Base-by-base conservation (phyloP, 2,888 invertebrate genomes). In the Philopedon plagiatum region DNA sequence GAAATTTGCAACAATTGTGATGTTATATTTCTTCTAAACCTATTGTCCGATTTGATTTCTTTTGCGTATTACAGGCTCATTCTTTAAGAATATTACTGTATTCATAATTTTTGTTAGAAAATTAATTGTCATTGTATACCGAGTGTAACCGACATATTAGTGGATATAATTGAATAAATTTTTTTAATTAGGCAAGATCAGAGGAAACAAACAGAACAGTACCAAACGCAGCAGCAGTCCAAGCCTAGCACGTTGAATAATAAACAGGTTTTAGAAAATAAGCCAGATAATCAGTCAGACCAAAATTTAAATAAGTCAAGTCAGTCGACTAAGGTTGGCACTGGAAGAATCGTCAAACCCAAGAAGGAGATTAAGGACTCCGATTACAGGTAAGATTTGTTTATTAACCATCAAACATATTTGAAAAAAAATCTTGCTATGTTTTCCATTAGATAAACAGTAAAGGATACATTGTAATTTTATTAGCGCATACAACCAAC, bases 291-390 rank as follows among this genome's bases (percentile, higher is more conserved):
- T 13, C 54, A 56, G 3, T 57, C 65, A 5, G 65, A 66, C 9
- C 56, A 44, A 21, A 56, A 57, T 34, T 21, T 46, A 7, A 66
- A 57, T 19, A 71, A 19, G 26, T 21, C 18, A 3, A 63, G 39
- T 57, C 78, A 77, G 67, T 49, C 46, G 8, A 65, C 54, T 26
- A 76, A 81, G 39, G 78, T 78, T 3, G 83, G 83, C 13, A 80
- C 82, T 11, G 83, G 83, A 9, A 76, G 83, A 44, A 34, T 83
- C 26, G 69, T 78, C 4, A 85, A 84, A 75, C 81, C 83, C 3
- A 81, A 80, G 34, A 78, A 81, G 41, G 84, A 84, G 76, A 82
- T 84, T 26, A 80, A 81, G 63, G 84, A 83, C 77, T 83, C 84
- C 19, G 85, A 85, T 67, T 83, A 84, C 72, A 78, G 21, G 74